These are phyloP conservation scores for Lepetodrilus schrolli DNA, from an alignment of 2,888 invertebrate species.

Conservation along the genomic window DNA sequence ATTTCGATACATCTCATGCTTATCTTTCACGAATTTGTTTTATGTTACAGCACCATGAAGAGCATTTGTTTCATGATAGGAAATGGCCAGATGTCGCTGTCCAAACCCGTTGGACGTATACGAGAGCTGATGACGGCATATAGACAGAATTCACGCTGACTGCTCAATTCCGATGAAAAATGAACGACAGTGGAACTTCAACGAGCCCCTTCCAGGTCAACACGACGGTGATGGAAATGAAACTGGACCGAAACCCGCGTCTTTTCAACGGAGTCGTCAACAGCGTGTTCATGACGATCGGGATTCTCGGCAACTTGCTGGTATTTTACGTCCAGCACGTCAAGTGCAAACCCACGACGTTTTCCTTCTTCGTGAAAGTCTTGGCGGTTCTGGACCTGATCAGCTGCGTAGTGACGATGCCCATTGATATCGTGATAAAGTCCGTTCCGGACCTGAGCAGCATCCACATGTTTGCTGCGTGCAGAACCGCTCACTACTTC, in stretches of 20 bases:
- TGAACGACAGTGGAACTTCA: background rate
- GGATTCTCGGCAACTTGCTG: background rate
- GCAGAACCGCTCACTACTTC: slow-evolving; percentile 10
- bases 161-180: no score
- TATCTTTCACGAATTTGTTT: no score
- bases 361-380: slow-evolving; percentile 16
- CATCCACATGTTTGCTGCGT: slow-evolving; percentile 15
- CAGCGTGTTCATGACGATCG: background rate
- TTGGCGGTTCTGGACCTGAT: slow-evolving; percentile 14
- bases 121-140: no score
- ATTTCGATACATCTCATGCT: no score
- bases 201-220: background rate
- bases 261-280: slow-evolving; percentile 8
- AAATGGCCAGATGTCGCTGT: no score
- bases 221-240: background rate
- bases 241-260: background rate
- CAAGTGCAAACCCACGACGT: slow-evolving; percentile 18
- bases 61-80: no score
- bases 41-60: no score
- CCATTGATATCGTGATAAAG: slow-evolving; percentile 20
- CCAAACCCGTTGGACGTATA: no score
- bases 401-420: slow-evolving; percentile 16
- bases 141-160: no score
- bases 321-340: slow-evolving; percentile 22
- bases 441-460: slow-evolving; percentile 5